Conservation (phyloP, 2,888 invertebrate species). For the Lithophane socia region DNA sequence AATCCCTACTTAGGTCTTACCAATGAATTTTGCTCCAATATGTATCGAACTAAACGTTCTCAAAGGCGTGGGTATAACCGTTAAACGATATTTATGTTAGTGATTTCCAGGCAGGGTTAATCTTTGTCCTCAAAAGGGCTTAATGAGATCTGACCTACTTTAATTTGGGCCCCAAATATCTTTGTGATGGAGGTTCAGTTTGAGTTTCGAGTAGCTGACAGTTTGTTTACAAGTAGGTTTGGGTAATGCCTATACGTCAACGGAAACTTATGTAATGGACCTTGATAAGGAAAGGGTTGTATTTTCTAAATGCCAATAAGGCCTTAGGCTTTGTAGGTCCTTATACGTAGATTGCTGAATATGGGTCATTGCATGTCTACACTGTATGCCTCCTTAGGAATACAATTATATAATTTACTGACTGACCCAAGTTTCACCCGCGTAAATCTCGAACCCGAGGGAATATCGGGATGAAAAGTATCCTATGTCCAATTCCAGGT, state of each 20-base stretch:
- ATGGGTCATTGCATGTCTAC: too few species aligned
- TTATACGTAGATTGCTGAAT: too few species aligned
- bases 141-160: constrained; percentile 61
- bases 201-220: constrained; percentile 49
- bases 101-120: constrained; percentile 56
- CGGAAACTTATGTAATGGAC: constrained; percentile 16
- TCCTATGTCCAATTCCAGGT: too few species aligned
- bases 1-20: constrained; percentile 28
- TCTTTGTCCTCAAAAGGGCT: constrained; percentile 62
- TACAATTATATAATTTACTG: too few species aligned
- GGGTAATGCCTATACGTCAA: constrained; percentile 11
- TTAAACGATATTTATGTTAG: constrained; percentile 57
- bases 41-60: constrained; percentile 22
- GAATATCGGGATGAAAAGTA: too few species aligned
- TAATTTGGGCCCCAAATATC: constrained; percentile 59
- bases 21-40: constrained; percentile 38
- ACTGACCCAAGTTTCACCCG: too few species aligned
- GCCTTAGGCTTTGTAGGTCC: too few species aligned
- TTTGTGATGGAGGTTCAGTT: constrained; percentile 54
- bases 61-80: constrained; percentile 8
- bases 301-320: too few species aligned
- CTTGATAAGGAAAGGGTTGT: background rate
- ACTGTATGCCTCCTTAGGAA: too few species aligned
- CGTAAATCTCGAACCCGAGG: too few species aligned
- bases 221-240: constrained; percentile 44